phyloP scores from a whole-genome alignment of 2,888 invertebrate species.

The Pristionchus arcanus region DNA sequence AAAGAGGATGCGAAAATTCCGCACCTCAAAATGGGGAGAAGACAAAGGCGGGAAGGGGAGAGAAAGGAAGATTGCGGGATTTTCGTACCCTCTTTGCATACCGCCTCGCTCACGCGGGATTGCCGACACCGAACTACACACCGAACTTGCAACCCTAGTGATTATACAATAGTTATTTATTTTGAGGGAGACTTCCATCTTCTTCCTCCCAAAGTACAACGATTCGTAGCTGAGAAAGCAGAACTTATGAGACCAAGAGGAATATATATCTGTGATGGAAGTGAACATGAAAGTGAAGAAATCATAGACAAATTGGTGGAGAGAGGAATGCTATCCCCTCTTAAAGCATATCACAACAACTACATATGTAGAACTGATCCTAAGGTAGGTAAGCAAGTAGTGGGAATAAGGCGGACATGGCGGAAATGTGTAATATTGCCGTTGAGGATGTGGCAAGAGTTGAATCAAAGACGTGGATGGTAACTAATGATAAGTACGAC shows the following conservation, averaged over 20 bases:
- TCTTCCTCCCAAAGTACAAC: constrained; percentile 79
- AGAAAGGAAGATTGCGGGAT: too few species aligned
- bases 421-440: too few species aligned
- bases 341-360: constrained; percentile 71
- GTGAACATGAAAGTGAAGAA: constrained; percentile 76
- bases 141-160: too few species aligned
- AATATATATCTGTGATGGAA: constrained; percentile 73
- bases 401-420: too few species aligned
- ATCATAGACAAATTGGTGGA: constrained; percentile 71
- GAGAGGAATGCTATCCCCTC: constrained; percentile 66
- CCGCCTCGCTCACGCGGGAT: constrained; percentile 76
- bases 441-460: constrained; percentile 94
- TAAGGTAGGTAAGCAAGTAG: too few species aligned
- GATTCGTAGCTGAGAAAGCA: constrained; percentile 79
- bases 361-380: constrained; percentile 96
- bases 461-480: constrained; percentile 94
- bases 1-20: too few species aligned
- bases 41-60: too few species aligned
- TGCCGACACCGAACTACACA: too few species aligned
- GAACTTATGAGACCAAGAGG: constrained; percentile 75
- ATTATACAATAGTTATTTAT: too few species aligned
- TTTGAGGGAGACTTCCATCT: constrained; percentile 79
- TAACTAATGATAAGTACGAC: constrained; percentile 88
- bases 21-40: too few species aligned
- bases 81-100: too few species aligned